Evolutionary conservation across 2,888 invertebrate species (phyloP).

Genomic region (Chalcosyrphus nemorum): DNA sequence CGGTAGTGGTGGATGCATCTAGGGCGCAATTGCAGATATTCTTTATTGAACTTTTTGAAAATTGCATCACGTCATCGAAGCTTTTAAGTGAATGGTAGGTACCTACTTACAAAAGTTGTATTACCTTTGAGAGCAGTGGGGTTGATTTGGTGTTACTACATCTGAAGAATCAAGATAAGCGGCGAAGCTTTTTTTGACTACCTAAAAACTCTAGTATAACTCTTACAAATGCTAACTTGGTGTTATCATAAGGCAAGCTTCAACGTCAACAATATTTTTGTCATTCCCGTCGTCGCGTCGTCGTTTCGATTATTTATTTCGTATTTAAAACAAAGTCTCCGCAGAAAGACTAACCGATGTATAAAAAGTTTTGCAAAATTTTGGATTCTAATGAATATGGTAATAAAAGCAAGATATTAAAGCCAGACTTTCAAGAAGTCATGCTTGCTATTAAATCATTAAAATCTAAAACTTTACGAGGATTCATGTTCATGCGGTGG

Average conservation of each 20-base stretch:
- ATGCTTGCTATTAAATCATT: neutral
- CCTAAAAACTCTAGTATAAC: neutral
- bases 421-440: constrained; percentile 8
- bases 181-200: neutral
- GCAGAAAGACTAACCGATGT: too few species aligned
- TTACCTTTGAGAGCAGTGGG: neutral
- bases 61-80: constrained; percentile 60
- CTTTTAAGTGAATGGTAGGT: constrained; percentile 34
- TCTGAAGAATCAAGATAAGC: neutral
- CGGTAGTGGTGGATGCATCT: constrained; percentile 17
- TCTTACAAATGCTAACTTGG: neutral
- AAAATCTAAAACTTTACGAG: neutral
- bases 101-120: constrained; percentile 2
- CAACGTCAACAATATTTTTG: neutral
- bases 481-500: neutral
- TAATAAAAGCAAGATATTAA: neutral
- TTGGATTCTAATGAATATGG: neutral
- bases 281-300: neutral
- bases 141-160: neutral
- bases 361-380: too few species aligned
- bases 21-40: constrained; percentile 62
- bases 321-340: neutral
- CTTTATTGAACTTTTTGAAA: constrained; percentile 24
- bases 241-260: neutral
- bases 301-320: neutral